Evolutionary conservation across 2,113 vertebrate species (phyloP).

Genomic region (Seriola aureovittata): DNA sequence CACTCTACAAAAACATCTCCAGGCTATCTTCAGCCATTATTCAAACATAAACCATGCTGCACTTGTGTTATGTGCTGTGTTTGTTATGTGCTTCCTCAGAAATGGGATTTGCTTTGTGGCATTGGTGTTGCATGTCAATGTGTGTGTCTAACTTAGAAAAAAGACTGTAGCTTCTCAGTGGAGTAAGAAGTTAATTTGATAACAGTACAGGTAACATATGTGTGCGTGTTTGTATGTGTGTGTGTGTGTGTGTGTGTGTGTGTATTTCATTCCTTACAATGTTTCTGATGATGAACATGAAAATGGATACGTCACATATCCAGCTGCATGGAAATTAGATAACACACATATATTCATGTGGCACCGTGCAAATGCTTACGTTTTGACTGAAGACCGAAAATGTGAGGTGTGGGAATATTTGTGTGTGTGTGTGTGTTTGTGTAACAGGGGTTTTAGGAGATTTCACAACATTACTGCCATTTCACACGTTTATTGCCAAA

Average conservation of each 20-base stretch:
- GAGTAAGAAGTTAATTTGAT: neutral
- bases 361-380: neutral
- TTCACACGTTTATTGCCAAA: conserved; percentile 23
- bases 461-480: conserved; percentile 63
- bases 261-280: neutral
- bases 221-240: neutral
- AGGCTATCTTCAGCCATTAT: conserved; percentile 62
- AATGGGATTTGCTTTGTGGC: neutral
- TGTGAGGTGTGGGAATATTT: neutral
- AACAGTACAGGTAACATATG: neutral
- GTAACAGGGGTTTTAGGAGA: conserved; percentile 50
- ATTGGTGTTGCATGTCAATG: neutral
- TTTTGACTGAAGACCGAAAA: conserved; percentile 15
- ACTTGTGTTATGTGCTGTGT: neutral
- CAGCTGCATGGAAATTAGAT: neutral
- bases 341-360: neutral
- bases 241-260: too few species aligned
- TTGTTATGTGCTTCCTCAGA: neutral
- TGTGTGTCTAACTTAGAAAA: neutral
- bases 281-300: conserved; percentile 5
- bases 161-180: neutral
- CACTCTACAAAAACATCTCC: conserved; percentile 68
- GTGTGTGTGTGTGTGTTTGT: neutral
- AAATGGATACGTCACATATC: neutral
- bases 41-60: conserved; percentile 54